A percentile compares a stretch with the other conserved stretches of the same genome.
These are phyloP conservation scores for Ctena decussata DNA, from an alignment of 2,888 invertebrate species.

Conservation along the genomic window DNA sequence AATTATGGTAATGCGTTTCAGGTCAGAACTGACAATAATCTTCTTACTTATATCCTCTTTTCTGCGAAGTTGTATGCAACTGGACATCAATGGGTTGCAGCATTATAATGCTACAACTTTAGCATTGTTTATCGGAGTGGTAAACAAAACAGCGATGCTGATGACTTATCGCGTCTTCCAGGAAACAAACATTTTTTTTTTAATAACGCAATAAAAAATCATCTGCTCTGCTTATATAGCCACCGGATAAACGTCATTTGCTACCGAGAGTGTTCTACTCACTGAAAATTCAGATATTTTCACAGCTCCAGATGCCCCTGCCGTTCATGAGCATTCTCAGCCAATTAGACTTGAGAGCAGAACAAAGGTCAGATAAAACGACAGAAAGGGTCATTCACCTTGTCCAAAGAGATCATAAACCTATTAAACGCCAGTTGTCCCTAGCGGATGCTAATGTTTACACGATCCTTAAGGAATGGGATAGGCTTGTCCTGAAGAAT, in stretches of 20 bases:
- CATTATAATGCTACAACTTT: no score
- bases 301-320: background rate
- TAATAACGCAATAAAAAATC: constrained; percentile 19
- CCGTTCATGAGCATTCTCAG: background rate
- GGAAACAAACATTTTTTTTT: background rate
- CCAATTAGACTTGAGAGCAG: background rate
- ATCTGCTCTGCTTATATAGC: constrained; percentile 6
- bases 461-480: background rate
- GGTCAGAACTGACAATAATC: background rate
- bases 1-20: background rate
- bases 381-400: background rate
- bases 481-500: background rate
- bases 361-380: background rate
- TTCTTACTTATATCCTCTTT: background rate
- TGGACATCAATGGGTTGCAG: no score
- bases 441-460: background rate
- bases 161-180: background rate
- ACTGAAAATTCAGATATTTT: background rate
- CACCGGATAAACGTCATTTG: background rate
- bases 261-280: background rate
- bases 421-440: background rate
- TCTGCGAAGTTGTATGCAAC: background rate
- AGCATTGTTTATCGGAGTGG: background rate
- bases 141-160: background rate
- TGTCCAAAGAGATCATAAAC: background rate